Evolutionary conservation across 2,113 vertebrate genomes (phyloP), one percentile per base, ranked within the genome.

Genomic region (Lepus timidus): DNA sequence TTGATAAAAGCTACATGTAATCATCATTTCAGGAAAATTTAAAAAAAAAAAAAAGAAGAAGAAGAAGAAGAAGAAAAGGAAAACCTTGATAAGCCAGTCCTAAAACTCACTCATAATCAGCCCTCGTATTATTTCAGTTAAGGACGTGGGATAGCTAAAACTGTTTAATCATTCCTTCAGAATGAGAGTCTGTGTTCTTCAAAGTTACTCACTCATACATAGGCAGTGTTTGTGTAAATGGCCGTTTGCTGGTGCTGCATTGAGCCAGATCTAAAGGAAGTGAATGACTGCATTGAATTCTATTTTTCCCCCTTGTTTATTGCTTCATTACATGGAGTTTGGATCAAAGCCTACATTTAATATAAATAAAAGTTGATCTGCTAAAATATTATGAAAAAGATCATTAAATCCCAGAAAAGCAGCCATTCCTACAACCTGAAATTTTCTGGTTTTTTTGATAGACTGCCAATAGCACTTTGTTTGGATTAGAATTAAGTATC

Each of bases 371-470:
- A 96, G 39, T 61, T 36, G 55, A 94, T 96, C 80, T 93, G 91
- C 74, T 92, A 88, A 83, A 94, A 96, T 94, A 96, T 73, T 67
- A 88, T 87, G 64, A 75, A 94, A 98, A 97, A 97, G 62, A 90
- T 12, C 94, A 36, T 93, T 96, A 97, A 94, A 91, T 93, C 75
- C 95, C 80, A 95, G 95, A 85, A 92, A 96, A 96, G 64, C 73
- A 90, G 93, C 90, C 96, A 64, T 95, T 94, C 97, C 96, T 96
- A 96, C 97, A 88, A 94, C 67, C 82, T 96, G 90, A 96, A 97
- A 95, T 96, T 89, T 86, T 71, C 64, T 9, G 3, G 3, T 2
- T 89, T 36, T 96, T 97, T 92, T 74, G 79, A 96, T 36, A 96
- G 51, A 55, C 94, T 96, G 73, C 91, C 93, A 80, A 62, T 33